These are phyloP conservation scores for Fratercula arctica DNA, from an alignment of 2,797 vertebrate genomes.

Conservation along the genomic window DNA sequence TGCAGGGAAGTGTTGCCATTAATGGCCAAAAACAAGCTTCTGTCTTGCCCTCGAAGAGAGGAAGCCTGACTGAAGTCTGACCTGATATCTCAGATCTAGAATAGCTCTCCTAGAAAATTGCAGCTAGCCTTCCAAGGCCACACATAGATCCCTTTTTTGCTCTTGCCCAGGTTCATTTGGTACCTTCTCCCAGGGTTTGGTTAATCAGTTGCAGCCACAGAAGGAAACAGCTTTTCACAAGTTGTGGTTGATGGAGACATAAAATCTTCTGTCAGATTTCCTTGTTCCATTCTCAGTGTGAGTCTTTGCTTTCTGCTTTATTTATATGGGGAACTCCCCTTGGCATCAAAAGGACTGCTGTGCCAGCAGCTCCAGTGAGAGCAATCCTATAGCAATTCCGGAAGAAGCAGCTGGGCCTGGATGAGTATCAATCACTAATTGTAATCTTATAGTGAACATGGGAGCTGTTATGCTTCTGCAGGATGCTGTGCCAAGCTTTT, in stretches of 20 bases:
- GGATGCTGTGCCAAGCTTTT: background rate
- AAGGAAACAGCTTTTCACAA: background rate
- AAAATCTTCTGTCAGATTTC: background rate
- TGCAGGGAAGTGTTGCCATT: background rate
- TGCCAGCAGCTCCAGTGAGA: background rate
- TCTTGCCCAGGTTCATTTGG: background rate
- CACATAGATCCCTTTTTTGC: background rate
- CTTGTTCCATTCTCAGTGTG: background rate
- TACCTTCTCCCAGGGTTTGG: background rate
- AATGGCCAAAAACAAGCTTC: background rate
- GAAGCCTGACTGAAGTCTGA: background rate
- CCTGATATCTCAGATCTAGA: background rate
- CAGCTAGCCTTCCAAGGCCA: background rate
- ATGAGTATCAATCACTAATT: constrained; percentile 18
- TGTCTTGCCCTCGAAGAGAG: background rate
- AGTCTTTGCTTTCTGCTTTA: background rate
- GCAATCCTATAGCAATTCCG: background rate
- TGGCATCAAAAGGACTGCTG: background rate
- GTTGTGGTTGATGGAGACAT: background rate
- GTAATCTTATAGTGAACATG: background rate
- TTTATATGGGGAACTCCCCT: background rate
- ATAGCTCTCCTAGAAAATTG: background rate
- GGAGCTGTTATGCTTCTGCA: background rate
- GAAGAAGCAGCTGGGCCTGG: background rate
- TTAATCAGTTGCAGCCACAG: background rate